Conservation (phyloP, 1,140 invertebrate genomes). For the Akabosia matsudoensis region DNA sequence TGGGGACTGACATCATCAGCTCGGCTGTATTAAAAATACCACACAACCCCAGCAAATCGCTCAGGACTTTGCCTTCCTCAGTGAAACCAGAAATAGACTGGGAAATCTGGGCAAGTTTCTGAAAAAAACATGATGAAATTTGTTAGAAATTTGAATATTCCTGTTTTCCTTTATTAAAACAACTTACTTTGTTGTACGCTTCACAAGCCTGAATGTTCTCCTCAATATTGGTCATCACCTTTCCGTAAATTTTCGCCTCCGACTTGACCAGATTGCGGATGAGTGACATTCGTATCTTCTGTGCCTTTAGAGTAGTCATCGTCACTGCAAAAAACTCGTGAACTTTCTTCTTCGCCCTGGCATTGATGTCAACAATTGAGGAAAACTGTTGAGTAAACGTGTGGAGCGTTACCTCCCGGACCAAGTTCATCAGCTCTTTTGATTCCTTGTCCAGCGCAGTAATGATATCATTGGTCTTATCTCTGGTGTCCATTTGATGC, state of each 20-base stretch:
- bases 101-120: no score
- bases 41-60: no score
- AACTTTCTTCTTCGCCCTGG: constrained; percentile 29
- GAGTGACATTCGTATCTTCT: constrained; percentile 31
- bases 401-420: not conserved
- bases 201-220: not conserved
- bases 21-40: no score
- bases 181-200: not conserved
- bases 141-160: no score
- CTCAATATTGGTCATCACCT: not conserved
- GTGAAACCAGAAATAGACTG: no score
- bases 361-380: constrained; percentile 6
- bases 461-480: not conserved
- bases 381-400: not conserved
- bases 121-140: no score
- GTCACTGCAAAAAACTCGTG: constrained; percentile 29
- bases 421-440: not conserved
- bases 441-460: not conserved
- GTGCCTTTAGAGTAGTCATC: not conserved
- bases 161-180: no score
- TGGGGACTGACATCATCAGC: no score
- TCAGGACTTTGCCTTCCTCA: no score
- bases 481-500: not conserved
- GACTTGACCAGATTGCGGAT: constrained; percentile 28
- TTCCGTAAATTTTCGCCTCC: constrained; percentile 12